Percentiles rank a stretch among this genome's conserved stretches.
phyloP scores from a whole-genome alignment of 1,140 invertebrate genomes.

The Callitettix versicolor region DNA sequence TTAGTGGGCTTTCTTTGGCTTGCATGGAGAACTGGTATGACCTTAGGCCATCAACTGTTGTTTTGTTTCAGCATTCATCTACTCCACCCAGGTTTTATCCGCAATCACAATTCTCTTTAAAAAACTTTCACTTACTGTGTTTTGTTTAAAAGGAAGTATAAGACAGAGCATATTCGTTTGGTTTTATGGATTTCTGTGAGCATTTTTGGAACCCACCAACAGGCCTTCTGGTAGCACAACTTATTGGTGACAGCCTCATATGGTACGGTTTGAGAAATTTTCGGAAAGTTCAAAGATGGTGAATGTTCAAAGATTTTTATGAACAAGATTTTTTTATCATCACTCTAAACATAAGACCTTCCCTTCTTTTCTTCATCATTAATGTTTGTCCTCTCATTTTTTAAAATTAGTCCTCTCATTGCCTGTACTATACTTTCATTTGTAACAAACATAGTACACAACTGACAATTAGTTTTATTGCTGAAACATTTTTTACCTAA shows the following conservation, averaged over 20 bases:
- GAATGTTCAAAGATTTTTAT: neutral
- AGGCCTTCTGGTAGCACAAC: constrained; percentile 12
- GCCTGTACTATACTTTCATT: neutral
- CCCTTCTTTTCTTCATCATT: neutral
- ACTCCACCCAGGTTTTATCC: constrained; percentile 21
- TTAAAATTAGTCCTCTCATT: neutral
- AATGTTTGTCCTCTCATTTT: constrained; percentile 2
- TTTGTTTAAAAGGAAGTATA: constrained; percentile 13
- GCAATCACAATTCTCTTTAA: constrained; percentile 21
- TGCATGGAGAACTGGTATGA: constrained; percentile 6
- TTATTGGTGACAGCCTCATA: constrained; percentile 12
- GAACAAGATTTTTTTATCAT: neutral
- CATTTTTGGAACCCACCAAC: constrained; percentile 23
- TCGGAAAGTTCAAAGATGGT: constrained; percentile 6
- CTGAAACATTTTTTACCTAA: too few relatives aligned
- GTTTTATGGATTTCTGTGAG: constrained; percentile 22
- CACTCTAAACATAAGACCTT: constrained; percentile 1
- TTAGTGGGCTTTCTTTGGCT: constrained; percentile 12
- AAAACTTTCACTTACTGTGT: constrained; percentile 13
- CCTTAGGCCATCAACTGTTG: constrained; percentile 15
- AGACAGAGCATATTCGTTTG: constrained; percentile 7
- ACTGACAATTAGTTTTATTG: neutral
- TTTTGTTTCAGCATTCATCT: constrained; percentile 21
- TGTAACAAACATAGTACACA: neutral
- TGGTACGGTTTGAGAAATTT: neutral